Evolutionary conservation across 37 sponge, comb jelly and placozoan species (phyloP).

Genomic region (Oopsacas minuta): DNA sequence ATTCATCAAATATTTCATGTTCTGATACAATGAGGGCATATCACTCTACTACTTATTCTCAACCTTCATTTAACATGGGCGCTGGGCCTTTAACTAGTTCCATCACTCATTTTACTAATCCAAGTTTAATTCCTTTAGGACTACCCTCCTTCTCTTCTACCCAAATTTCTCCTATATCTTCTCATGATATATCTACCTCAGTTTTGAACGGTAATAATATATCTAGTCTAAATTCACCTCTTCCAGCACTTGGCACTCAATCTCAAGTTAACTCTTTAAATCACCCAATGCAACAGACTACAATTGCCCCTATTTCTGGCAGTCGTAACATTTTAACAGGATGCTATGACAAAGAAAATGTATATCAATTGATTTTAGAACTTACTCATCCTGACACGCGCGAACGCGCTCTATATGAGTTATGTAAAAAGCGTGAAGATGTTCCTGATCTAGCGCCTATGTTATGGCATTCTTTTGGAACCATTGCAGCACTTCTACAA

Average conservation of each 20-base stretch:
- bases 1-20: neutral
- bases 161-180: neutral
- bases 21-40: neutral
- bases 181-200: neutral
- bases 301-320: neutral
- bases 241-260: neutral
- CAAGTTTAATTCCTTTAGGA: neutral
- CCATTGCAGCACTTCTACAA: conserved; percentile 86
- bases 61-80: neutral
- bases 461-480: conserved; percentile 95
- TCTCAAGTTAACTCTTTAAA: neutral
- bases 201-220: neutral
- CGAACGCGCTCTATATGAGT: neutral
- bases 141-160: neutral
- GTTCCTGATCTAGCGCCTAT: conserved; percentile 85
- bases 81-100: neutral
- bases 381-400: conserved; percentile 13
- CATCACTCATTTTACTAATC: neutral
- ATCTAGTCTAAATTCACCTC: neutral
- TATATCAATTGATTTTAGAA: conserved; percentile 11
- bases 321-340: neutral
- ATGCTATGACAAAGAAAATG: conserved; percentile 5
- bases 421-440: conserved; percentile 74
- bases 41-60: neutral
- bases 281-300: neutral